Percentiles rank a stretch among this genome's conserved stretches.
phyloP scores from a whole-genome alignment of 2,797 vertebrate species.

The Pachyuromys duprasi region DNA sequence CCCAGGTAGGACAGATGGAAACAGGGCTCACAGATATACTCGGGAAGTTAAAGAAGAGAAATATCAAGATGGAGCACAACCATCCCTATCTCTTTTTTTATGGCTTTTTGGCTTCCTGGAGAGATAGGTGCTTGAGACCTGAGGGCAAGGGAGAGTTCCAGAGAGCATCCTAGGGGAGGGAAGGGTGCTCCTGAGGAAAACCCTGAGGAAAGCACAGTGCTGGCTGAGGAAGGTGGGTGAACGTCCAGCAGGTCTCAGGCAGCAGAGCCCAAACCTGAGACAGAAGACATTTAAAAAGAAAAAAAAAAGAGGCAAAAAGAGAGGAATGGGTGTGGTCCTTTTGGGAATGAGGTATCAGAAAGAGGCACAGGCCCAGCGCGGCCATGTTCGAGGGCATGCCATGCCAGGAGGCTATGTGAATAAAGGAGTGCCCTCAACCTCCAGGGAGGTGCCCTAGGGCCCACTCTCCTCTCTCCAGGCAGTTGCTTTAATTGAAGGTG shows the following conservation, averaged over 20 bases:
- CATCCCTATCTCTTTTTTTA: neutral
- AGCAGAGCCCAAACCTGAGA: slow-evolving; percentile 62
- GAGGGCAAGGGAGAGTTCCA: slow-evolving; percentile 7
- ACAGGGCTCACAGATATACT: slow-evolving; percentile 14
- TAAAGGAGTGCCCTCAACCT: neutral
- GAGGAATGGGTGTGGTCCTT: neutral
- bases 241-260: neutral
- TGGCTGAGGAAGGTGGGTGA: too few species aligned
- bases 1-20: neutral
- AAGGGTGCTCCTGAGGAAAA: neutral
- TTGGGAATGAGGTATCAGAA: slow-evolving; percentile 52
- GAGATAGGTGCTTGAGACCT: slow-evolving; percentile 23
- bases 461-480: too few species aligned
- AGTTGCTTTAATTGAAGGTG: neutral
- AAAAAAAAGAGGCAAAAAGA: neutral
- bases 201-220: neutral
- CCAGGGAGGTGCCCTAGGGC: too few species aligned
- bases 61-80: neutral
- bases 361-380: neutral
- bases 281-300: neutral
- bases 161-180: neutral
- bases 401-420: neutral
- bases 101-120: slow-evolving; percentile 26
- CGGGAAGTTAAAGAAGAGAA: slow-evolving; percentile 6
- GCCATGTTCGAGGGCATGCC: neutral